These are phyloP conservation scores for Diogma glabrata DNA, from an alignment of 2,888 invertebrate genomes.

Conservation along the genomic window DNA sequence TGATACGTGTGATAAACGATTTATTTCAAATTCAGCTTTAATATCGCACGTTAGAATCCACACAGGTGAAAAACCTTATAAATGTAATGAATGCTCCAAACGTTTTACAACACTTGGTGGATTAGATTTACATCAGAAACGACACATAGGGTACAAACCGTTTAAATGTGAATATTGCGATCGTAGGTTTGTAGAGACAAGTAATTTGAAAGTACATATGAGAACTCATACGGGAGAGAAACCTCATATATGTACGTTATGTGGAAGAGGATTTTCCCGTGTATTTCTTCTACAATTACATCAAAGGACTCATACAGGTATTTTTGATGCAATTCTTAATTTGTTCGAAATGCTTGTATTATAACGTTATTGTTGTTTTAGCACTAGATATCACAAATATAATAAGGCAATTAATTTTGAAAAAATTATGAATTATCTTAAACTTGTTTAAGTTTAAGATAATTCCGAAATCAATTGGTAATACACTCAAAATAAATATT, in stretches of 20 bases:
- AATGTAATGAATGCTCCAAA: constrained; percentile 15
- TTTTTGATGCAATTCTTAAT: no score
- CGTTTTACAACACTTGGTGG: constrained; percentile 19
- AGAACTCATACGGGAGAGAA: constrained; percentile 29
- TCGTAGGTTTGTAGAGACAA: constrained; percentile 28
- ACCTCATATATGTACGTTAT: constrained; percentile 29
- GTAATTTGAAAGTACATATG: constrained; percentile 29
- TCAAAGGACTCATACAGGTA: constrained; percentile 13
- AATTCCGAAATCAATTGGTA: no score
- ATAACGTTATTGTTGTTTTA: no score
- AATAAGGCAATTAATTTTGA: no score
- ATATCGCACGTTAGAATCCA: constrained; percentile 15
- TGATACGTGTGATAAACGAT: constrained; percentile 10
- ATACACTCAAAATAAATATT: no score
- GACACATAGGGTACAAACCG: constrained; percentile 22
- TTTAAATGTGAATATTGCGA: constrained; percentile 25
- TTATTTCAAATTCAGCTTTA: constrained; percentile 16
- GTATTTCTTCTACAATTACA: constrained; percentile 27
- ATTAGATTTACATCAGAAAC: constrained; percentile 15
- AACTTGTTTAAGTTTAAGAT: no score
- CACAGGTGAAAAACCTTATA: constrained; percentile 17
- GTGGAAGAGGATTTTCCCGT: constrained; percentile 28
- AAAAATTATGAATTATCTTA: no score
- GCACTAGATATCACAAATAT: no score
- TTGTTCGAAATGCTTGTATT: no score